Percentiles rank a stretch among this genome's conserved stretches.
phyloP scores from a whole-genome alignment of 2,113 vertebrate genomes.

The Cyanocitta stelleri region DNA sequence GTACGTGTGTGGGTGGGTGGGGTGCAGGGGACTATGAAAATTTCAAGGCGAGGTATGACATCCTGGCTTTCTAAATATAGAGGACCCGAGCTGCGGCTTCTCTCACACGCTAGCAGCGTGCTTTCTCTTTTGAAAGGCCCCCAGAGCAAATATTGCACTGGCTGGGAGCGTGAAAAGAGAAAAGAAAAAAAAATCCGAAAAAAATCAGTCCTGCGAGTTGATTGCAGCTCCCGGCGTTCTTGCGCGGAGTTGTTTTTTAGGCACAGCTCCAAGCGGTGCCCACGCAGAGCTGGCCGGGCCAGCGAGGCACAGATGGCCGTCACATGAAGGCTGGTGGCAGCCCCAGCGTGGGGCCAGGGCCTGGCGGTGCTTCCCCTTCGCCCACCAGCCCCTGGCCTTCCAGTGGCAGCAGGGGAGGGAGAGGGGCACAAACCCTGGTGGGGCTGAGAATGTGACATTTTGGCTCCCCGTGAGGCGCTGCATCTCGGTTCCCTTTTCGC shows the following conservation, averaged over 20 bases:
- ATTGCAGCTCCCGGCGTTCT: not conserved
- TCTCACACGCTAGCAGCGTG: not conserved
- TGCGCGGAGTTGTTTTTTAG: conserved; percentile 8
- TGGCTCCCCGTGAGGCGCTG: not conserved
- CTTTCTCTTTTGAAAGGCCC: not conserved
- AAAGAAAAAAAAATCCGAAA: not conserved
- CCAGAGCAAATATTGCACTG: not conserved
- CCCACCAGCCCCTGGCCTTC: not conserved
- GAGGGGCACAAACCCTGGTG: not conserved
- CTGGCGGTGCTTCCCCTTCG: accelerated
- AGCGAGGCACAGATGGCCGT: conserved; percentile 47
- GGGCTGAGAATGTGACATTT: conserved; percentile 45
- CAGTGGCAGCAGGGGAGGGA: not conserved
- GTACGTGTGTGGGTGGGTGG: conserved; percentile 28
- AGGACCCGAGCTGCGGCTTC: not conserved
- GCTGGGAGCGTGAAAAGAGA: not conserved
- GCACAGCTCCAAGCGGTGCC: conserved; percentile 60
- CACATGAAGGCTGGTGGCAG: conserved; percentile 25
- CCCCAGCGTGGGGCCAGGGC: not conserved
- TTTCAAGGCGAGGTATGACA: conserved; percentile 26
- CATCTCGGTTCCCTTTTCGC: conserved; percentile 61
- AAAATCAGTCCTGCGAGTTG: not conserved
- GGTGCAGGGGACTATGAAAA: conserved; percentile 9
- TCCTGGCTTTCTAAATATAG: conserved; percentile 46
- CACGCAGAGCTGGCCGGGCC: conserved; percentile 4